Evolutionary conservation across 2,797 vertebrate genomes (phyloP).

Genomic region (Eulemur albifrons): DNA sequence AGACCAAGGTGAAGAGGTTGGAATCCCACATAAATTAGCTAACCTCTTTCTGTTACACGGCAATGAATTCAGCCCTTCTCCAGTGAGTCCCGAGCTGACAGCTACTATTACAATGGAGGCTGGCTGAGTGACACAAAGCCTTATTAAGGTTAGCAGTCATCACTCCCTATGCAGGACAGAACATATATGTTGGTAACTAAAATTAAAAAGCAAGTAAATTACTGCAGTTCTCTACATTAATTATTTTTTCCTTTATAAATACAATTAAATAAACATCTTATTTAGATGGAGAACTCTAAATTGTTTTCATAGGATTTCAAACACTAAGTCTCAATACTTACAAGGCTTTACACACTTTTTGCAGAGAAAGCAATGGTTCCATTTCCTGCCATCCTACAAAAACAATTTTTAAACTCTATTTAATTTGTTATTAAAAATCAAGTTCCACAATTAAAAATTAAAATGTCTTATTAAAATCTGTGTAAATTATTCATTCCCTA

Average conservation of each 20-base stretch:
- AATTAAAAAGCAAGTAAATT: slow-evolving; percentile 25
- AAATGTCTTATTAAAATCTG: slow-evolving; percentile 75
- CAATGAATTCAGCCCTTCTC: not conserved
- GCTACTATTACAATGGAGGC: not conserved
- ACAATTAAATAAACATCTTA: not conserved
- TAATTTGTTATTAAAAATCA: slow-evolving; percentile 74
- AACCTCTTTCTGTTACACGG: not conserved
- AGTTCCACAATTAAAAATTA: slow-evolving; percentile 77
- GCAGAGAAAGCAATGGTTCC: slow-evolving; percentile 93
- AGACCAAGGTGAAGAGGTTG: not conserved
- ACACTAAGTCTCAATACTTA: slow-evolving; percentile 82
- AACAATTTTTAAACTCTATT: slow-evolving; percentile 73
- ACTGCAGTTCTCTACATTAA: not conserved
- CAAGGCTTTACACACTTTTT: slow-evolving; percentile 95
- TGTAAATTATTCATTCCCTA: slow-evolving; percentile 75
- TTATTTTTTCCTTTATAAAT: slow-evolving; percentile 11
- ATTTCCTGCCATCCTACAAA: slow-evolving; percentile 92
- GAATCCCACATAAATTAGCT: not conserved
- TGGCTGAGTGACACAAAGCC: not conserved
- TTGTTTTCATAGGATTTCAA: not conserved
- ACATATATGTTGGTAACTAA: not conserved
- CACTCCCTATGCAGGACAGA: not conserved
- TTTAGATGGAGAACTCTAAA: not conserved
- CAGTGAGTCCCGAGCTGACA: not conserved
- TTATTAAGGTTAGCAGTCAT: not conserved